Evolutionary conservation across 2,888 invertebrate genomes (phyloP).

Genomic region (Trisateles emortualis): DNA sequence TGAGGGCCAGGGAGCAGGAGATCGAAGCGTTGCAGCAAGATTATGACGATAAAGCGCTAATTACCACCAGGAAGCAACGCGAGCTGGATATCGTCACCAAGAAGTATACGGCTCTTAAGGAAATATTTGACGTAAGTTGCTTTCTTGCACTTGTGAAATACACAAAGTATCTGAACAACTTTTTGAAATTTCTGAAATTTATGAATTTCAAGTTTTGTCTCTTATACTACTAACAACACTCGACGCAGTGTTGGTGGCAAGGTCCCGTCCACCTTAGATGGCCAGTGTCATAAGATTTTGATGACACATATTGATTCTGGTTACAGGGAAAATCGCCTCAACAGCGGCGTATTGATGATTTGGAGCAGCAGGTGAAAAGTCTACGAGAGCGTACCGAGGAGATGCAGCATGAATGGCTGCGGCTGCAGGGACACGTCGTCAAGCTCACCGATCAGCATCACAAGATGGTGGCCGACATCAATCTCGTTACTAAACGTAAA

Average conservation of each 20-base stretch:
- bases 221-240: no score
- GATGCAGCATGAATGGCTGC: slow-evolving; percentile 91
- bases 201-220: no score
- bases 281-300: no score
- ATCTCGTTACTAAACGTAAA: slow-evolving; percentile 90
- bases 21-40: slow-evolving; percentile 67
- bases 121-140: slow-evolving; percentile 76
- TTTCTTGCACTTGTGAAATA: neutral
- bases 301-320: neutral
- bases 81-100: slow-evolving; percentile 74
- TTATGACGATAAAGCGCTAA: slow-evolving; percentile 63
- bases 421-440: slow-evolving; percentile 91
- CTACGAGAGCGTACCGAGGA: slow-evolving; percentile 88
- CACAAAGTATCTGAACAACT: no score
- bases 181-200: no score
- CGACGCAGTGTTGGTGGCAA: no score
- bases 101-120: slow-evolving; percentile 67
- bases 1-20: slow-evolving; percentile 70
- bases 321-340: slow-evolving; percentile 79
- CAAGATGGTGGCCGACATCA: slow-evolving; percentile 89
- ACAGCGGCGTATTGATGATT: slow-evolving; percentile 88
- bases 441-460: slow-evolving; percentile 90
- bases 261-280: no score
- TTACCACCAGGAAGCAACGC: slow-evolving; percentile 72
- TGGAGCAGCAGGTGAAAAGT: slow-evolving; percentile 89